Base-by-base conservation (phyloP, 2,888 invertebrate species). In the Bugula neritina region DNA sequence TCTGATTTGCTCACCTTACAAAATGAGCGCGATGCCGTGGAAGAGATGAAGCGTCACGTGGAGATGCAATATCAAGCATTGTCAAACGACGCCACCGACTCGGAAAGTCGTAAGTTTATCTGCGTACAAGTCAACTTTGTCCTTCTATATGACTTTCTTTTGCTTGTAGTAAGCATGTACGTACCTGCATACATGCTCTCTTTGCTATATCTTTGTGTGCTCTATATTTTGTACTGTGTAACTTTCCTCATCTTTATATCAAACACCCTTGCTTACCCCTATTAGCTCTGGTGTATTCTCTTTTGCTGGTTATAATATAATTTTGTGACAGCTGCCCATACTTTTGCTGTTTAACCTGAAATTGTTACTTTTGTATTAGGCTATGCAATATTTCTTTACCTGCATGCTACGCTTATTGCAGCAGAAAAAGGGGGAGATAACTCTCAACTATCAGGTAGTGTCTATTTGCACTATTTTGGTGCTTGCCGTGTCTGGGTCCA, bases 41-140 rank as follows among this genome's bases (percentile, higher is more conserved):
- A 63, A 10, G 31, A 63, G n/a, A 13, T 63, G 31, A 63, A 63
- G 63, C 13, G 13, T 2, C 63, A 63, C 27, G 63, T 63, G 34
- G 63, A 63, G 63, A 63, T 31, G 34, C 63, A 63, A 31, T 27
- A 63, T n/a, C 29, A 63, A 34, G 27, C 63, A 13, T n/a, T 63
- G 31, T 25, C 63, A 13, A n/a, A 63, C 2, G 63, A 31, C 3
- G 63, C 63, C 2, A 63, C 13, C n/a, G 63, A 63, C 10, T 21
- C 63, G n/a, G 63, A 63, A 27, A 63, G 27, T 25, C 25, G 63
- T 63, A 31, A 57, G 57, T 43, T 43, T 17, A 43, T 17, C 5
- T 43, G 5, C 43, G n/a, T n/a, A n/a, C n/a, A n/a, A n/a, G n/a
- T n/a, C n/a, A n/a, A n/a, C n/a, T n/a, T n/a, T n/a, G n/a, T n/a